These are phyloP conservation scores for Clarias batrachus DNA, from an alignment of 2,113 vertebrate genomes.

Conservation along the genomic window DNA sequence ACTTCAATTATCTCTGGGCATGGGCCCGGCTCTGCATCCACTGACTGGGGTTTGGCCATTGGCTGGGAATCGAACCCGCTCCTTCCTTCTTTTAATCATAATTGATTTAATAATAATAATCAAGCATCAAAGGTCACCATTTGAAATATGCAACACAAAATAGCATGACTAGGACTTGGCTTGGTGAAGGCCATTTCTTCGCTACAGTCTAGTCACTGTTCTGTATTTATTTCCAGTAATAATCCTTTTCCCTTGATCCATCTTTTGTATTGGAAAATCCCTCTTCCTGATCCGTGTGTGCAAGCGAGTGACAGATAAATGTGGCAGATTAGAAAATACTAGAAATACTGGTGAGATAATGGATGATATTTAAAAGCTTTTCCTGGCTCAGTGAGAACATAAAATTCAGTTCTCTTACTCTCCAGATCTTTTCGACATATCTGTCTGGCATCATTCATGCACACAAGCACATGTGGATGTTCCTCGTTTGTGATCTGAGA, in stretches of 20 bases:
- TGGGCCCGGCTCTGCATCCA: no score
- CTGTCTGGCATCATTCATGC: slow-evolving; percentile 20
- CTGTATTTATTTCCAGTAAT: neutral
- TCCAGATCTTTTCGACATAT: slow-evolving; percentile 27
- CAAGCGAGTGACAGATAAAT: neutral
- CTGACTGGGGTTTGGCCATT: no score
- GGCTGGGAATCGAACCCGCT: no score
- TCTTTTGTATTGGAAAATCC: neutral
- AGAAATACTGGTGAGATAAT: slow-evolving; percentile 19
- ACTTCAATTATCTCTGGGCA: no score
- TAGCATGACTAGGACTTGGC: neutral
- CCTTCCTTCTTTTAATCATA: no score
- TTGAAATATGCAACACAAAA: neutral
- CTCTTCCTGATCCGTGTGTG: neutral
- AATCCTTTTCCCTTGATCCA: slow-evolving; percentile 1
- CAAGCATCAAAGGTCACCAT: neutral
- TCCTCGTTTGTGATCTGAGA: slow-evolving; percentile 14
- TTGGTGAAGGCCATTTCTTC: neutral
- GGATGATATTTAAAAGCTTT: slow-evolving; percentile 31
- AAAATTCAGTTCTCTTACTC: slow-evolving; percentile 9
- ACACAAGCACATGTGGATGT: slow-evolving; percentile 20
- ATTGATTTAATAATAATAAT: no score
- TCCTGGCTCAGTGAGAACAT: neutral
- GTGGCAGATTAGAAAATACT: slow-evolving; percentile 13
- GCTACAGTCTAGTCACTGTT: neutral